These are phyloP conservation scores for Onthophagus taurus DNA, from an alignment of 1,140 invertebrate species.

Conservation along the genomic window DNA sequence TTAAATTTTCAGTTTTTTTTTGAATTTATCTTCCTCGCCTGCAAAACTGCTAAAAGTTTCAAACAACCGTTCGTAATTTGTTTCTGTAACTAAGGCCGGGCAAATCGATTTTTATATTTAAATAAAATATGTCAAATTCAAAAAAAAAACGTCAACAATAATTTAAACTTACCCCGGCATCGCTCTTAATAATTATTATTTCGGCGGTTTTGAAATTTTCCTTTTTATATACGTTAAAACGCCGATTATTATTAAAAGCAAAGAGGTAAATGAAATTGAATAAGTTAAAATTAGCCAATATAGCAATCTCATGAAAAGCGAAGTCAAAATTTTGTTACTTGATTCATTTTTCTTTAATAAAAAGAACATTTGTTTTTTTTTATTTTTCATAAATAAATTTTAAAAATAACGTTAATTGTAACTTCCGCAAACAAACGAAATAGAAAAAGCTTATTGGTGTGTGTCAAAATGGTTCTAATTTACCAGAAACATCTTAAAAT, in stretches of 20 bases:
- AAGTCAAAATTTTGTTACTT: too few species aligned
- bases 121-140: neutral
- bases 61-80: constrained; percentile 17
- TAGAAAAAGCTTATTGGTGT: too few species aligned
- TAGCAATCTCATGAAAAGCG: constrained; percentile 11
- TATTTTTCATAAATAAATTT: too few species aligned
- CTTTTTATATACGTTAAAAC: constrained; percentile 1
- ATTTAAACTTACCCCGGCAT: neutral
- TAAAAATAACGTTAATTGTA: too few species aligned
- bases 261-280: neutral
- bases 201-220: neutral
- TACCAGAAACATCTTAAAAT: too few species aligned
- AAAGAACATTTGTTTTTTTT: too few species aligned
- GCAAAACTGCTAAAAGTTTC: constrained; percentile 16
- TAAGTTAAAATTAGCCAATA: constrained; percentile 1
- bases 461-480: too few species aligned
- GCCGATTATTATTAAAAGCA: neutral
- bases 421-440: too few species aligned
- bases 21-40: constrained; percentile 14
- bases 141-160: neutral
- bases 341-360: too few species aligned
- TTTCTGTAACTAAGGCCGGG: constrained; percentile 13
- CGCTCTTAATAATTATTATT: neutral
- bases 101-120: neutral
- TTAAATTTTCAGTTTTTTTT: constrained; percentile 19